Conservation (phyloP, 2,797 vertebrate species). For the Poecile montanus region DNA sequence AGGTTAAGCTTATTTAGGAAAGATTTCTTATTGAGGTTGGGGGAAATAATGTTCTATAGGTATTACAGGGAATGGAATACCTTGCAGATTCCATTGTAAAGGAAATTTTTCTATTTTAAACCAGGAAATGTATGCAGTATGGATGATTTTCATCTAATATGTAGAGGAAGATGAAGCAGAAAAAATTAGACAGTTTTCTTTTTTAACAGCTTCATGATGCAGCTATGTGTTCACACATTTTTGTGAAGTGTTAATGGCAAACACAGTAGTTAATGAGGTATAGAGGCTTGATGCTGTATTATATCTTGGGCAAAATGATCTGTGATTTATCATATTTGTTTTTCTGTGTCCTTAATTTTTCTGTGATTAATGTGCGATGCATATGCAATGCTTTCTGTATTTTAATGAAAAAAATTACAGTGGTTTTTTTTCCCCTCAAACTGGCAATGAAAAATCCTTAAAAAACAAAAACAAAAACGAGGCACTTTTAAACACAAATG, state of each 20-base stretch:
- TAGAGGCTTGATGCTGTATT: neutral
- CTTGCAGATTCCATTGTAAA: neutral
- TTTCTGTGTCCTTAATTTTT: constrained; percentile 29
- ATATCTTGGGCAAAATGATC: neutral
- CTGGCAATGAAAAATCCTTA: neutral
- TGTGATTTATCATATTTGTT: constrained; percentile 42
- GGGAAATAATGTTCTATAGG: neutral
- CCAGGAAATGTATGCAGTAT: neutral
- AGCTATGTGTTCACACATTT: neutral
- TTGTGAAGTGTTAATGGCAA: constrained; percentile 1
- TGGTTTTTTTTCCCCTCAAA: neutral
- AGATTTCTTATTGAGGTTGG: rapidly evolving
- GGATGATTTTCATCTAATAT: neutral
- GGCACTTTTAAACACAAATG: neutral
- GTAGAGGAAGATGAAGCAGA: neutral
- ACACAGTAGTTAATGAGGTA: neutral
- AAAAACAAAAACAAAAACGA: neutral
- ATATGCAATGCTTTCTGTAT: neutral
- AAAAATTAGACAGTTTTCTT: neutral
- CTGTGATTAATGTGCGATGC: constrained; percentile 34
- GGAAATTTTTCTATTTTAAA: neutral
- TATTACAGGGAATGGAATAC: neutral
- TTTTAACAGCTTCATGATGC: neutral
- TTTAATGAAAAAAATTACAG: neutral
- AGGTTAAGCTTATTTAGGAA: neutral